A percentile compares a stretch with the other conserved stretches of the same genome.
Conservation (phyloP, 2,113 vertebrate species). For the Oriolus oriolus region DNA sequence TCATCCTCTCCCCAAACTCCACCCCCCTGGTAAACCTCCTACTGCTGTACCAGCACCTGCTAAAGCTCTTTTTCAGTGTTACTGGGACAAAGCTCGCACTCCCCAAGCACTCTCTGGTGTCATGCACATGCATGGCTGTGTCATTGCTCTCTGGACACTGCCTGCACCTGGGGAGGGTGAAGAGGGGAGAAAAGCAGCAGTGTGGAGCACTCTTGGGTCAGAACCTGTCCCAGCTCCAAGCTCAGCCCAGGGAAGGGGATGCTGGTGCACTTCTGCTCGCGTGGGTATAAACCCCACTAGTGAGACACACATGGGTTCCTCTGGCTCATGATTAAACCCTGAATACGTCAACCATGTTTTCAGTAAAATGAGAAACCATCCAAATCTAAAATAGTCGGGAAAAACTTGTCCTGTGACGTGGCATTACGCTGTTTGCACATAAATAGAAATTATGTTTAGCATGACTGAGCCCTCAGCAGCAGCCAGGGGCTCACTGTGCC, state of each 20-base stretch:
- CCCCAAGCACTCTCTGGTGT: neutral
- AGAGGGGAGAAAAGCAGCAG: neutral
- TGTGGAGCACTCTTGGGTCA: neutral
- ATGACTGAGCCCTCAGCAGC: neutral
- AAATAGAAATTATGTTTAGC: neutral
- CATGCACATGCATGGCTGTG: rapidly evolving
- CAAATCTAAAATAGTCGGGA: neutral
- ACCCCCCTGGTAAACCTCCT: neutral
- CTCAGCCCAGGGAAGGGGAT: neutral
- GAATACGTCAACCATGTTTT: neutral
- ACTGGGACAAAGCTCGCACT: neutral
- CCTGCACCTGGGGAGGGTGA: neutral
- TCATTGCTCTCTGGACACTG: neutral
- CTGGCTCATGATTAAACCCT: neutral
- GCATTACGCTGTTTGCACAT: neutral
- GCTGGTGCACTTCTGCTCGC: neutral
- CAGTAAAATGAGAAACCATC: neutral
- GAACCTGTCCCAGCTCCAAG: neutral
- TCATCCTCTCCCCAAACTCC: neutral
- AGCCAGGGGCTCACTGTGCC: neutral
- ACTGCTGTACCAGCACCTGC: neutral
- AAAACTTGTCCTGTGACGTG: neutral
- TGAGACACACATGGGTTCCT: rapidly evolving
- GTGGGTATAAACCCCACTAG: neutral
- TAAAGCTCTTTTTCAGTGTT: neutral